Percentiles rank a stretch among this genome's conserved stretches.
These are phyloP conservation scores for Bucorvus abyssinicus DNA, from an alignment of 2,797 vertebrate genomes.

Conservation along the genomic window DNA sequence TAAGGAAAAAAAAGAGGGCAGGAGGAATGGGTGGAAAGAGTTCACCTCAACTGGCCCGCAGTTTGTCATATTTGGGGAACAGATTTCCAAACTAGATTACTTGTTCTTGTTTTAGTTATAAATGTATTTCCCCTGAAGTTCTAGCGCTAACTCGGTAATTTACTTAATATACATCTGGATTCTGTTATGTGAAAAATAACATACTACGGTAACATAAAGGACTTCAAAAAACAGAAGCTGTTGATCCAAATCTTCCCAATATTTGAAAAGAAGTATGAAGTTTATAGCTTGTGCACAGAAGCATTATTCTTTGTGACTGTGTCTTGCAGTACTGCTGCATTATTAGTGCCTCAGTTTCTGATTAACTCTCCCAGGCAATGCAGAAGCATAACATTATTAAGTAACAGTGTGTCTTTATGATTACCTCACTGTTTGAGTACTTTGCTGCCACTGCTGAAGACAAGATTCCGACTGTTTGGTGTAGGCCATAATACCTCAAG, in stretches of 20 bases:
- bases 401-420: neutral
- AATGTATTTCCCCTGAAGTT: neutral
- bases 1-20: neutral
- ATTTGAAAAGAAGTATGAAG: neutral
- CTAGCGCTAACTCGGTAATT: neutral
- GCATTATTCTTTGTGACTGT: neutral
- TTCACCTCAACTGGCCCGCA: slow-evolving; percentile 45
- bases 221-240: neutral
- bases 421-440: neutral
- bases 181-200: neutral
- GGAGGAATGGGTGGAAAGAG: neutral
- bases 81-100: neutral
- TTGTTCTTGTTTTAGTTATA: neutral
- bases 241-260: neutral
- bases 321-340: neutral
- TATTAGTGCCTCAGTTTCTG: neutral
- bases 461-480: neutral
- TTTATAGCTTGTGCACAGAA: neutral
- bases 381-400: neutral
- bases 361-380: neutral
- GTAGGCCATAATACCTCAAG: neutral
- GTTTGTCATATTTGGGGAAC: neutral
- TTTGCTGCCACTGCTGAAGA: neutral
- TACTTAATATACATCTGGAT: neutral
- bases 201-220: neutral